phyloP scores from a whole-genome alignment of 2,113 vertebrate genomes.

The Burhinus oedicnemus region DNA sequence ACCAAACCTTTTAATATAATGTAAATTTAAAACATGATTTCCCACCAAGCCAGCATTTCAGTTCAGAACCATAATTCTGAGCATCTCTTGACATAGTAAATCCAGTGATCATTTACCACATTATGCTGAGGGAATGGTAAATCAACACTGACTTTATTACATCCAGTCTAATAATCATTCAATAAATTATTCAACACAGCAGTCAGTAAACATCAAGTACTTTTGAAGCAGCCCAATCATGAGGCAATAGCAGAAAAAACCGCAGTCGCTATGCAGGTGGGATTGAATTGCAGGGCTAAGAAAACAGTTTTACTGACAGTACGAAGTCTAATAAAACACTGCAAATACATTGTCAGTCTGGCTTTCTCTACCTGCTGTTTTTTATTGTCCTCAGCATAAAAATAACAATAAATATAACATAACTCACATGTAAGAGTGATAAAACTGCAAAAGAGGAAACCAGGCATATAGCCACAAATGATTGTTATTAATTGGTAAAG shows the following conservation, averaged over 20 bases:
- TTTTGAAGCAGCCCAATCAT: background rate
- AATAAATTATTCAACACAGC: constrained; percentile 10
- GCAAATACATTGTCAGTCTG: background rate
- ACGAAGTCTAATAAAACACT: background rate
- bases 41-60: background rate
- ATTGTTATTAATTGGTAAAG: fast-evolving
- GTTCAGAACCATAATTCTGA: background rate
- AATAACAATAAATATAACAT: background rate
- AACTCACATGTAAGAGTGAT: background rate
- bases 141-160: background rate
- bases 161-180: background rate
- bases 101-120: background rate
- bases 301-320: background rate
- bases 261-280: background rate
- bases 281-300: background rate
- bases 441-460: background rate
- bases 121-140: constrained; percentile 2
- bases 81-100: background rate
- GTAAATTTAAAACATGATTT: background rate
- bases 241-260: background rate
- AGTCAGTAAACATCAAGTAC: background rate
- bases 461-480: background rate
- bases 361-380: background rate
- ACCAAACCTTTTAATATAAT: background rate
- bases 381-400: background rate